phyloP scores from a whole-genome alignment of 2,888 invertebrate species.

The Enoplolaimus lenunculus region DNA sequence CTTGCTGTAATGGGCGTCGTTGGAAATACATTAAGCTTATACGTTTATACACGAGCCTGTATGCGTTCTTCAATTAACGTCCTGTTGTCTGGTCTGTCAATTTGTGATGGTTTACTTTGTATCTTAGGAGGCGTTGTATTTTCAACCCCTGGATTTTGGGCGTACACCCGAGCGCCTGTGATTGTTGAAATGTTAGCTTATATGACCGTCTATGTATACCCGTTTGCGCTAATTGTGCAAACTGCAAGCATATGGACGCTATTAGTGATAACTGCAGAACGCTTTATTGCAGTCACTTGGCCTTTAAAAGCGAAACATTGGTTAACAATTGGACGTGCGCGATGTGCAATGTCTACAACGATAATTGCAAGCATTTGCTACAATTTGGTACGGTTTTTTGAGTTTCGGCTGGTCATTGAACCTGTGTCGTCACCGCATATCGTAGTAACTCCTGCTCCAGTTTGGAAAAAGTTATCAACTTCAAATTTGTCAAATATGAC shows the following conservation, averaged over 20 bases:
- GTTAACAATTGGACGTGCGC: not conserved
- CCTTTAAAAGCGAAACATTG: not conserved
- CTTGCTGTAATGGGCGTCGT: not conserved
- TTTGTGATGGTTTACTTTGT: conserved; percentile 7
- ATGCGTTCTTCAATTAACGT: conserved; percentile 17
- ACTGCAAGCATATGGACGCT: conserved; percentile 11
- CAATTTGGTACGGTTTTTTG: not conserved
- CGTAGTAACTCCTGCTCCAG: not conserved
- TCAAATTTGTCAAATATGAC: not conserved
- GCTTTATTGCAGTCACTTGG: conserved; percentile 5
- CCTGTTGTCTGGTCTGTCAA: not conserved
- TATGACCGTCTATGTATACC: conserved; percentile 8
- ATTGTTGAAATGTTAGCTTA: not conserved
- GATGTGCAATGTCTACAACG: not conserved
- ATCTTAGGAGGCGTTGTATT: conserved; percentile 8
- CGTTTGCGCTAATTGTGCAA: conserved; percentile 7
- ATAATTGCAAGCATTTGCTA: not conserved
- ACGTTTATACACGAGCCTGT: not conserved
- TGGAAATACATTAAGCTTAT: not conserved
- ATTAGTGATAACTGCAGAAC: conserved; percentile 7
- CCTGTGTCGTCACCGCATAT: not conserved
- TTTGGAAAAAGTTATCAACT: no score
- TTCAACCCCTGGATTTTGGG: conserved; percentile 1
- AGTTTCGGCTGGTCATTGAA: not conserved
- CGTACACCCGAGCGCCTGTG: not conserved